These are phyloP conservation scores for Vollenhovia emeryi DNA, from an alignment of 1,140 invertebrate genomes.

Conservation along the genomic window DNA sequence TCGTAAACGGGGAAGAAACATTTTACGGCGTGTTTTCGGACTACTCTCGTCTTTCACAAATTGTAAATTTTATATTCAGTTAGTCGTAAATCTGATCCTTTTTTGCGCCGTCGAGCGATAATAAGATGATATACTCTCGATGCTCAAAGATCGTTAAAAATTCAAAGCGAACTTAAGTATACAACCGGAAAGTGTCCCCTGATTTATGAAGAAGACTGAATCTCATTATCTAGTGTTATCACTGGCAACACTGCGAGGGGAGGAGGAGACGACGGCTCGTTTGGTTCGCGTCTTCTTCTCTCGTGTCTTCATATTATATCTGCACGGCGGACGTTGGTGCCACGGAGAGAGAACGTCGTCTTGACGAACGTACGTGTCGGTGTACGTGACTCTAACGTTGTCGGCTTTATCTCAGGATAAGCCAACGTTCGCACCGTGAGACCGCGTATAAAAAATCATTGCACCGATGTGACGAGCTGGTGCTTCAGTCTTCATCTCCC, in stretches of 20 bases:
- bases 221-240: constrained; percentile 56
- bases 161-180: constrained; percentile 42
- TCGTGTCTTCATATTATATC: constrained; percentile 35
- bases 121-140: constrained; percentile 46
- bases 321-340: not conserved
- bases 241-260: constrained; percentile 29
- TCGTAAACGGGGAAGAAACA: not conserved
- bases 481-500: constrained; percentile 23
- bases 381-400: constrained; percentile 20
- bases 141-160: constrained; percentile 51
- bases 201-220: constrained; percentile 47
- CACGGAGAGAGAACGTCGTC: not conserved
- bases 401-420: constrained; percentile 49
- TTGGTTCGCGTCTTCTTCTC: constrained; percentile 40
- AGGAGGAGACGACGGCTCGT: constrained; percentile 27
- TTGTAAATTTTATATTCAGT: not conserved
- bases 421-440: constrained; percentile 10
- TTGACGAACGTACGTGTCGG: constrained; percentile 38
- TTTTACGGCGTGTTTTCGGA: not conserved
- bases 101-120: not conserved
- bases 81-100: constrained; percentile 1
- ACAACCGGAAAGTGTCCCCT: constrained; percentile 18
- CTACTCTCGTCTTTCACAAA: not conserved
- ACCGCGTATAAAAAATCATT: constrained; percentile 42
- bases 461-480: constrained; percentile 6